Percentiles rank a stretch among this genome's conserved stretches.
These are phyloP conservation scores for Tenthredo mesomela DNA, from an alignment of 2,888 invertebrate species.

Conservation along the genomic window DNA sequence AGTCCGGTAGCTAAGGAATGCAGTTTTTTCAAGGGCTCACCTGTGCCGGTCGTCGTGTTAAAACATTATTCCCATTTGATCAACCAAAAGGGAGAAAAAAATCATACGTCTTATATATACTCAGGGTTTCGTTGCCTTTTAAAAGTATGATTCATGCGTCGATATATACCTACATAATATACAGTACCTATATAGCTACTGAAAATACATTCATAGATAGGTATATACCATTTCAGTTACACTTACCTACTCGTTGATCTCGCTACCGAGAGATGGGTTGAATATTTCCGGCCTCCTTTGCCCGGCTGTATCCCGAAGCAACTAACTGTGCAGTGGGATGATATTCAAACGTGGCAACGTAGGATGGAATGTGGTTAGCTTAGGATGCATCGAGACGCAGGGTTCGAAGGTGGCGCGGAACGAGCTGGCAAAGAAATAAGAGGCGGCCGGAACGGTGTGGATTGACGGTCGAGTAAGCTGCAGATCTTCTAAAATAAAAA, in stretches of 20 bases:
- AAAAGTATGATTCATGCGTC: no score
- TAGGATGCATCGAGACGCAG: conserved; percentile 67
- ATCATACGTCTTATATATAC: neutral
- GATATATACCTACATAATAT: neutral
- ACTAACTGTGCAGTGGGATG: neutral
- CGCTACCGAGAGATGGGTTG: neutral
- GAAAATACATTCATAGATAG: neutral
- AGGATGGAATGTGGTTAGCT: conserved; percentile 69
- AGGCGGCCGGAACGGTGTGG: neutral
- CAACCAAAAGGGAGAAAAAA: neutral
- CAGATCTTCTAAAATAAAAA: neutral
- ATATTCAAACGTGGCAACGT: conserved; percentile 69
- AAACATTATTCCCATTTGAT: neutral
- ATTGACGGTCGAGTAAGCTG: neutral
- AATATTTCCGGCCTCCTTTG: conserved; percentile 14
- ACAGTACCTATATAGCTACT: neutral
- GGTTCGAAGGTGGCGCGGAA: conserved; percentile 43
- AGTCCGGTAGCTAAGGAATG: neutral
- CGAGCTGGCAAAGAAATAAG: conserved; percentile 12
- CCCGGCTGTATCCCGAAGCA: conserved; percentile 6
- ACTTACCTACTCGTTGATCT: neutral
- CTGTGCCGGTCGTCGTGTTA: no score
- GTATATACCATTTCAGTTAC: neutral
- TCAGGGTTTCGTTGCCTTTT: neutral
- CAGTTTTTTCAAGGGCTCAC: neutral